Base-by-base conservation (phyloP, 1,140 invertebrate species). In the Temnothorax curvispinosus region DNA sequence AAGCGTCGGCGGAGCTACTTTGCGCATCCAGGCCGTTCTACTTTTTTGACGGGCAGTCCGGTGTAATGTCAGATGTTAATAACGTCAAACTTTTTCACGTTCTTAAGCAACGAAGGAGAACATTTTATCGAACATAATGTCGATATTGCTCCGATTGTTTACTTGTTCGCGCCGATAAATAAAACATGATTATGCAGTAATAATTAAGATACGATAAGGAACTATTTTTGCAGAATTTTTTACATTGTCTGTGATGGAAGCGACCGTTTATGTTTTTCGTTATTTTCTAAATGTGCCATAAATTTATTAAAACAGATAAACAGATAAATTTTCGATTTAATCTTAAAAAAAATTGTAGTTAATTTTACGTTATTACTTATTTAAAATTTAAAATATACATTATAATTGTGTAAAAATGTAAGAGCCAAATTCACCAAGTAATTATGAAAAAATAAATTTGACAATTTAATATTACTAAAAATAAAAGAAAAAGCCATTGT, bases 41-140 rank as follows among this genome's bases (percentile, higher is more conserved):
- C 41, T 84, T 84, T 75, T 74, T 56, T 27, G 50, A 11, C 35
- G 52, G 78, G 9, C 78, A 58, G 38, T 81, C 67, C 80, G 27
- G 3, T 54, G 27, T 62, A 84, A 74, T 84, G 69, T 82, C 80
- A 82, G 52, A 82, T 82, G 69, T 84, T 84, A 84, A 74, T 74
- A 84, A 74, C 44, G 54, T 84, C 80, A 56, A 84, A 62, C 80
- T 60, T 50, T 44, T 71, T 54, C 13, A 27, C 27, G 67, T 60
- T 74, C 80, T 74, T 35, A 58, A 74, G 47, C 27, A 27, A 3
- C 21, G 35, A 32, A 5, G 15, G 15, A n/a, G 9, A 72, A 58
- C 67, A 18, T 84, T 84, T 84, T 62, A 38, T 74, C 69, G 80
- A 58, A 27, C 1, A n/a, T 32, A 60, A 82, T 50, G 64, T 56